Percentiles rank a stretch among this genome's conserved stretches.
Conservation (phyloP, 2,797 vertebrate genomes). For the Crenichthys baileyi region DNA sequence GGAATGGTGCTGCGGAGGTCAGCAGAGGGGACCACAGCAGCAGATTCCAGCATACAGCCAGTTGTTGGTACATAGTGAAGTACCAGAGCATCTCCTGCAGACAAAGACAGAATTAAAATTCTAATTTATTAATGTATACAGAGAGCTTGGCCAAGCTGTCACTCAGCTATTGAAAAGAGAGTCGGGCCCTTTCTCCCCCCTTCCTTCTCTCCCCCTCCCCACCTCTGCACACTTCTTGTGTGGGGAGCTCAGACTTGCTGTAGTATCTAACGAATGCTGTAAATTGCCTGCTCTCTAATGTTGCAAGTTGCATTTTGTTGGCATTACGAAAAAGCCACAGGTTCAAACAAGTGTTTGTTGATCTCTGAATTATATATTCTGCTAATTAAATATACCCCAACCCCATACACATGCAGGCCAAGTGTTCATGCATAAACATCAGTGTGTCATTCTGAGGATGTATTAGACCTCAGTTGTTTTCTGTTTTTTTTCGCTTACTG, state of each 20-base stretch:
- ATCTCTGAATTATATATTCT: conserved; percentile 69
- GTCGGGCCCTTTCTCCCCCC: conserved; percentile 73
- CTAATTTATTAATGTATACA: conserved; percentile 99
- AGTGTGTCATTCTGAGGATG: conserved; percentile 30
- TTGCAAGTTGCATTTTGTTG: conserved; percentile 51
- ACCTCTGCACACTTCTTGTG: conserved; percentile 68
- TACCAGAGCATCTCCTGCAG: conserved; percentile 88
- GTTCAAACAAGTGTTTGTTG: conserved; percentile 72
- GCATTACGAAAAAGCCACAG: conserved; percentile 62
- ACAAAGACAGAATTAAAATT: conserved; percentile 98
- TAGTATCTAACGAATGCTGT: conserved; percentile 63
- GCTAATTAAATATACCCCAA: conserved; percentile 67
- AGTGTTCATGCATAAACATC: conserved; percentile 60
- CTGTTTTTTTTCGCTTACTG: conserved; percentile 20
- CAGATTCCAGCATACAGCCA: conserved; percentile 89
- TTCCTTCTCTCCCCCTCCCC: conserved; percentile 38
- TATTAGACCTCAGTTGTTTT: conserved; percentile 47
- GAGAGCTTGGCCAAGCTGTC: conserved; percentile 93
- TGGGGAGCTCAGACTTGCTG: conserved; percentile 55
- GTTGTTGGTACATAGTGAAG: conserved; percentile 93
- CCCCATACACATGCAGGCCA: conserved; percentile 22
- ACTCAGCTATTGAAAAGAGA: conserved; percentile 93
- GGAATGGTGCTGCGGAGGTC: conserved; percentile 93
- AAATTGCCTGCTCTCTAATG: conserved; percentile 72
- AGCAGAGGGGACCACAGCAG: conserved; percentile 84